Conservation (phyloP, 2,113 vertebrate species). For the Fulmarus glacialis region DNA sequence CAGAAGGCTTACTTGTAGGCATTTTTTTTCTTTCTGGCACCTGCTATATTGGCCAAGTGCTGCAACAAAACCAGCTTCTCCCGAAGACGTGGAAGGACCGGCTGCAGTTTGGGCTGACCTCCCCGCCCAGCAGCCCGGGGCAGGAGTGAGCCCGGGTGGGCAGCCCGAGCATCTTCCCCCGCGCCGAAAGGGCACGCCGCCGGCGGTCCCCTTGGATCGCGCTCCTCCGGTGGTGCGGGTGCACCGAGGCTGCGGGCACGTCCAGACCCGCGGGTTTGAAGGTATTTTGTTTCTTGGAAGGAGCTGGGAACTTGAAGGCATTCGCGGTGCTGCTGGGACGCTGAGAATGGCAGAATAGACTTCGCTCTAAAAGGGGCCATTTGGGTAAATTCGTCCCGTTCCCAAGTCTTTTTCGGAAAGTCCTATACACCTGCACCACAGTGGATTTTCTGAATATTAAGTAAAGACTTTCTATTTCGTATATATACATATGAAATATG, state of each 20-base stretch:
- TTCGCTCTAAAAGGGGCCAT: neutral
- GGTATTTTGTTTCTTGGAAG: conserved; percentile 8
- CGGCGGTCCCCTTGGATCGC: fast-evolving
- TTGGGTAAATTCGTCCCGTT: neutral
- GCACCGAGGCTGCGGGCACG: fast-evolving
- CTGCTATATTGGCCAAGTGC: neutral
- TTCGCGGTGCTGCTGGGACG: neutral
- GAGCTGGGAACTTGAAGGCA: neutral
- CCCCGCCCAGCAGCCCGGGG: neutral
- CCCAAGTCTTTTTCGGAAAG: conserved; percentile 18
- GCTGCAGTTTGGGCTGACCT: neutral
- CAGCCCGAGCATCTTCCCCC: fast-evolving
- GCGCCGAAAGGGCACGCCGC: fast-evolving
- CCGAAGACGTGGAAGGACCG: neutral
- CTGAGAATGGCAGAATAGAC: neutral
- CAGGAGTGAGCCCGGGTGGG: fast-evolving
- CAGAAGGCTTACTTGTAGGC: neutral
- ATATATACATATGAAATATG: neutral
- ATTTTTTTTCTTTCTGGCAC: neutral
- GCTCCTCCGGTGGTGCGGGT: fast-evolving
- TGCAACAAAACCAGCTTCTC: neutral
- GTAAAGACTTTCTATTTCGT: conserved; percentile 3
- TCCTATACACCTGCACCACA: neutral
- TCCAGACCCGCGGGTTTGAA: neutral
- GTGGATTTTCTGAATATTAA: conserved; percentile 27